Conservation (phyloP, 2,888 invertebrate genomes). For the Muschampia plurimacula region DNA sequence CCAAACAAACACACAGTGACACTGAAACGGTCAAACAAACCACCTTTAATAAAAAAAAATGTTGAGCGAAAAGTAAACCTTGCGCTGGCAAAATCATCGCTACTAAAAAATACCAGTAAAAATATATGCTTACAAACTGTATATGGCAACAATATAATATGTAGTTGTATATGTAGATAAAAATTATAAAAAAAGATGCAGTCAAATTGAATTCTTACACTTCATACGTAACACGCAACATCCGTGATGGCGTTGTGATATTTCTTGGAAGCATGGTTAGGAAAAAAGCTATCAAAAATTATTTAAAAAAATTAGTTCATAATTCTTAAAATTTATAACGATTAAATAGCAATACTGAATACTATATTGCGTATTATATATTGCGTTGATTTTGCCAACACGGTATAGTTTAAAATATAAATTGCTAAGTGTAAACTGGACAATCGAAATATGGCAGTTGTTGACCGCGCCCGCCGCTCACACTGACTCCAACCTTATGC, state of each 20-base stretch:
- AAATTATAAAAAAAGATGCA: neutral
- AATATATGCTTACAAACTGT: neutral
- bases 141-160: too few species aligned
- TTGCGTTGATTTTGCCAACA: neutral
- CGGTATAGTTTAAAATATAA: neutral
- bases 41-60: neutral
- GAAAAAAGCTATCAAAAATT: too few species aligned
- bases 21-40: slow-evolving; percentile 1
- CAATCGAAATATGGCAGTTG: slow-evolving; percentile 68
- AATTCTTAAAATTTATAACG: too few species aligned
- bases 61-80: slow-evolving; percentile 6
- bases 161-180: neutral
- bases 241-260: too few species aligned
- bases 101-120: neutral
- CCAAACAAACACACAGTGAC: neutral
- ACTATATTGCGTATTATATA: neutral
- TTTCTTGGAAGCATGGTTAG: too few species aligned
- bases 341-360: too few species aligned
- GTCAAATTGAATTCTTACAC: neutral
- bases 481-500: slow-evolving; percentile 17
- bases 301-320: too few species aligned
- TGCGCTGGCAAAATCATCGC: neutral
- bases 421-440: slow-evolving; percentile 50
- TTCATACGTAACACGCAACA: too few species aligned
- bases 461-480: slow-evolving; percentile 18